Conservation (phyloP, 2,113 vertebrate species). For the Aramus guarauna region DNA sequence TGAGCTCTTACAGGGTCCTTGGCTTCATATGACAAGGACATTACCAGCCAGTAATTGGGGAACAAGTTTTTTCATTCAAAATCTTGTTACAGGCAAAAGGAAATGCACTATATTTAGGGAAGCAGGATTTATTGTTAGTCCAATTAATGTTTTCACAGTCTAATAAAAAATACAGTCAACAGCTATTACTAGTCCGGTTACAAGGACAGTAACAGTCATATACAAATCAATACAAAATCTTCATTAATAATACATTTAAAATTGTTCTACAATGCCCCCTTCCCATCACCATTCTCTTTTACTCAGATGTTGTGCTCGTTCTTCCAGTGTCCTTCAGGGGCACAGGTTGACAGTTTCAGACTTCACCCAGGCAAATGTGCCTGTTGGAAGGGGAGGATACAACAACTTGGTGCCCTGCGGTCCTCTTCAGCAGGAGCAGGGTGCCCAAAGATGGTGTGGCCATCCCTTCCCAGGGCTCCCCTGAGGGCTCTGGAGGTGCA, state of each 20-base stretch:
- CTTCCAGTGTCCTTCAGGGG: not conserved
- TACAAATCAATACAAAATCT: not conserved
- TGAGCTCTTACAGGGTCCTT: not conserved
- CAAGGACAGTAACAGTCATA: not conserved
- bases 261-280: not conserved
- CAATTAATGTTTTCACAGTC: not conserved
- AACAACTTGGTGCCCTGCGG: not conserved
- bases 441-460: fast-evolving
- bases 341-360: not conserved
- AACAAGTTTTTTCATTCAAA: not conserved
- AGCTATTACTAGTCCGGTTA: not conserved
- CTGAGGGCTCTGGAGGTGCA: not conserved
- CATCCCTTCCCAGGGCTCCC: fast-evolving
- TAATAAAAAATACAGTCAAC: not conserved
- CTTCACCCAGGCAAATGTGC: not conserved
- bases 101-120: not conserved
- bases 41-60: not conserved
- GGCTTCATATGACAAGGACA: not conserved
- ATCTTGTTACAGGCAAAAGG: not conserved
- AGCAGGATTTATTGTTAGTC: not conserved
- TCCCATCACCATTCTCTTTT: not conserved
- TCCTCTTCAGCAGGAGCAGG: fast-evolving
- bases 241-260: not conserved
- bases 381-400: not conserved
- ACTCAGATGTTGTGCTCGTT: not conserved